These are phyloP conservation scores for Sinella curviseta DNA, from an alignment of 1,140 invertebrate genomes.

Conservation along the genomic window DNA sequence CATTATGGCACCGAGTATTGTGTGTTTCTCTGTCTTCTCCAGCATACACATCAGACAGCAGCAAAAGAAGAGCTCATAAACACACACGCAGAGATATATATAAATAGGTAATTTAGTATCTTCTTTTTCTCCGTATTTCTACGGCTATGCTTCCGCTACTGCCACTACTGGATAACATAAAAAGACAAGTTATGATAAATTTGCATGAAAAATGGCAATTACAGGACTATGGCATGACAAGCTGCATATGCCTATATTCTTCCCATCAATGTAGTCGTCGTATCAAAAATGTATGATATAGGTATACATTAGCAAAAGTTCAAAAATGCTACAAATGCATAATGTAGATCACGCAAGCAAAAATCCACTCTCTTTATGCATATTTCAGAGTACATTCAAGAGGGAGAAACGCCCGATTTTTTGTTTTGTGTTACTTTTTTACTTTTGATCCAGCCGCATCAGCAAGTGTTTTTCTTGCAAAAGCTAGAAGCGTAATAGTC, in stretches of 20 bases:
- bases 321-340: no score
- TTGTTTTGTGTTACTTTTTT: no score
- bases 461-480: not conserved
- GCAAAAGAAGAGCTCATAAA: not conserved
- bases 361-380: not conserved
- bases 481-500: not conserved
- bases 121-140: no score
- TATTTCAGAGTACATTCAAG: not conserved
- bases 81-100: not conserved
- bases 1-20: not conserved
- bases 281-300: no score
- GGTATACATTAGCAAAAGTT: not conserved
- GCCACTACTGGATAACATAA: no score
- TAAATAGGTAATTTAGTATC: not conserved
- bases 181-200: not conserved
- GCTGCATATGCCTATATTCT: not conserved
- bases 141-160: no score
- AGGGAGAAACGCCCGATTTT: not conserved
- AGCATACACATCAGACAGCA: not conserved
- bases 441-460: no score
- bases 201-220: slow-evolving; percentile 12
- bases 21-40: not conserved
- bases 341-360: not conserved
- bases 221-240: not conserved
- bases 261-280: no score